Base-by-base conservation (phyloP, 1,140 invertebrate species). In the Maniola jurtina region DNA sequence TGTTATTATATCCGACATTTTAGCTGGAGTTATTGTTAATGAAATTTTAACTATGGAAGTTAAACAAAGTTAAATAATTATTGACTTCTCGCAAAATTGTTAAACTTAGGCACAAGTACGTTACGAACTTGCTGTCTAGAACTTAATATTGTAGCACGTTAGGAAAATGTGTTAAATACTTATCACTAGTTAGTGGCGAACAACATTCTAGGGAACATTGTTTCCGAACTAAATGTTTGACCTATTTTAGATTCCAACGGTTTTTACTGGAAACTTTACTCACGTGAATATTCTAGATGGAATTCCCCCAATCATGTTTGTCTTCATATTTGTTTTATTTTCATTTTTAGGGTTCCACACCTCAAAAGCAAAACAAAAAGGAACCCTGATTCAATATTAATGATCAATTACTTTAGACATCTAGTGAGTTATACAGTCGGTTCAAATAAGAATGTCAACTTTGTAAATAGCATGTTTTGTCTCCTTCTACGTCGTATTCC, bases 131-230 rank as follows among this genome's bases (percentile, higher is more conserved):
- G 13, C 42, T 45, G 42, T 45, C 42, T 25, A 11, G 15, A 52
- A 16, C 14, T 57, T 56, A 67, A 52, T 25, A 58, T 52, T 61
- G 36, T 68, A 58, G 16, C 52, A 16, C 52, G 16, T 56, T 64
- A 42, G 33, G 25, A 35, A 58, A 40, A 63, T 52, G 60, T 63
- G 66, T 54, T 62, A 63, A 62, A 59, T 38, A 68, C 40, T 52
- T 68, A 63, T 50, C 61, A 61, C 52, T 34, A 38, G 38, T 63
- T 63, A 36, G 52, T 47, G 35, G 38, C 13, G 25, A 42, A 11
- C 33, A 68, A 62, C 38, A 66, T 33, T 14, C 15, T 56, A 47
- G 38, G 34, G 38, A 57, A 68, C 48, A 52, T 16, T 52, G 6
- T 0, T 13, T 47, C 4, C 10, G n/a, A 68, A 58, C 34, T 60